A percentile compares a stretch with the other conserved stretches of the same genome.
Conservation (phyloP, 2,888 invertebrate species). For the Protophormia terraenovae region DNA sequence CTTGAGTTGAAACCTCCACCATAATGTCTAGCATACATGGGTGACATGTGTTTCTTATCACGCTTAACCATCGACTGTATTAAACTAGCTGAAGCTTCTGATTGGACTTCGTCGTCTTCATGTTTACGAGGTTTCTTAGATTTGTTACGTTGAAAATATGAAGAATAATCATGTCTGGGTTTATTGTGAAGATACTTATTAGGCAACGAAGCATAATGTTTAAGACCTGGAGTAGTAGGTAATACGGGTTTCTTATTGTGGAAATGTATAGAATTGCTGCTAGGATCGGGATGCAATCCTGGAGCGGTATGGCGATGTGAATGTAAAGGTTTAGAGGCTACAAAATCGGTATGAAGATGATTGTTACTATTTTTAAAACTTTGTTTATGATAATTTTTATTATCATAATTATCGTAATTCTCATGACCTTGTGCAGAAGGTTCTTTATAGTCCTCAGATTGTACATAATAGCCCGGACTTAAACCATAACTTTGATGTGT, state of each 20-base stretch:
- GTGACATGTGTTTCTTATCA: slow-evolving; percentile 78
- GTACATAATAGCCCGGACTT: slow-evolving; percentile 65
- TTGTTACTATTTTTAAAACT: slow-evolving; percentile 54
- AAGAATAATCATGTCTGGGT: slow-evolving; percentile 76
- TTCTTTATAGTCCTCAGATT: slow-evolving; percentile 72
- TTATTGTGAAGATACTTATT: slow-evolving; percentile 68
- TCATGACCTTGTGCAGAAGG: slow-evolving; percentile 67
- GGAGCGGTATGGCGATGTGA: slow-evolving; percentile 56
- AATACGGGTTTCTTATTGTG: slow-evolving; percentile 78
- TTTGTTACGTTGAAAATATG: slow-evolving; percentile 77
- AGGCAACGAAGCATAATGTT: slow-evolving; percentile 79
- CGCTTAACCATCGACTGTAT: slow-evolving; percentile 78
- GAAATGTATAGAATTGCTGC: slow-evolving; percentile 74
- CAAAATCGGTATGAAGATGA: slow-evolving; percentile 48
- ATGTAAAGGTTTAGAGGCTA: slow-evolving; percentile 51
- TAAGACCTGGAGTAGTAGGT: slow-evolving; percentile 81
- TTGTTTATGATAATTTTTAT: slow-evolving; percentile 51
- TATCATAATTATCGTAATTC: slow-evolving; percentile 71
- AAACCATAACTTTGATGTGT: slow-evolving; percentile 36
- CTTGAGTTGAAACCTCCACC: slow-evolving; percentile 38
- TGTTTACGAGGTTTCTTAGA: slow-evolving; percentile 73
- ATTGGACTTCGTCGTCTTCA: slow-evolving; percentile 73
- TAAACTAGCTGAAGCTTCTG: slow-evolving; percentile 76
- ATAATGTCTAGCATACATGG: slow-evolving; percentile 77
- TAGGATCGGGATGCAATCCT: slow-evolving; percentile 73